Percentiles rank a stretch among this genome's conserved stretches.
These are phyloP conservation scores for Toxotes jaculatrix DNA, from an alignment of 2,113 vertebrate genomes.

Conservation along the genomic window DNA sequence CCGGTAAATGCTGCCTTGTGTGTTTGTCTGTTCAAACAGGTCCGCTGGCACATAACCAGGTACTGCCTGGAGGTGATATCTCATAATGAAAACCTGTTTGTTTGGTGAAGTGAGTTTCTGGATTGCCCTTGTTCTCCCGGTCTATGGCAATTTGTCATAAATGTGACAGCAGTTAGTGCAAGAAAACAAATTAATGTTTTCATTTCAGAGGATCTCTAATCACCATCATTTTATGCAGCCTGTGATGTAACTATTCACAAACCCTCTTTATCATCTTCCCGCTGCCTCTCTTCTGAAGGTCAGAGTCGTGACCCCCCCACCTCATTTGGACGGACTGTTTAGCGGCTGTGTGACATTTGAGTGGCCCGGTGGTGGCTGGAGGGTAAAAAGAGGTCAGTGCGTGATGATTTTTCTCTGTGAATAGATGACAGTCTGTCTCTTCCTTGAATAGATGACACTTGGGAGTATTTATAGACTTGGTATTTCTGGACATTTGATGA, in stretches of 20 bases:
- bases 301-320: not conserved
- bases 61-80: not conserved
- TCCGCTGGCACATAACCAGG: not conserved
- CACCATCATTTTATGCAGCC: not conserved
- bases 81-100: not conserved
- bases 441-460: slow-evolving; percentile 50
- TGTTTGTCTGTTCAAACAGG: slow-evolving; percentile 2
- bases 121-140: not conserved
- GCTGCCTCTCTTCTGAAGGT: slow-evolving; percentile 2
- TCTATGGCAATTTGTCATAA: not conserved
- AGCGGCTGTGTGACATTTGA: slow-evolving; percentile 43
- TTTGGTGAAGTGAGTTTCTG: not conserved
- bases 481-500: slow-evolving; percentile 62
- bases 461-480: slow-evolving; percentile 62
- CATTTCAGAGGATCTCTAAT: too few relatives aligned
- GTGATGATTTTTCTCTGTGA: slow-evolving; percentile 49
- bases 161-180: not conserved
- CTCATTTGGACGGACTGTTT: not conserved
- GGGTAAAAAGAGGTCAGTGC: slow-evolving; percentile 55
- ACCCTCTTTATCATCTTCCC: not conserved
- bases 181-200: not conserved
- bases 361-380: slow-evolving; percentile 22
- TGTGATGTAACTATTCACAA: not conserved
- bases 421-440: slow-evolving; percentile 32
- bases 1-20: slow-evolving; percentile 3